Conservation (phyloP, 2,113 vertebrate species). For the Stegastes partitus region DNA sequence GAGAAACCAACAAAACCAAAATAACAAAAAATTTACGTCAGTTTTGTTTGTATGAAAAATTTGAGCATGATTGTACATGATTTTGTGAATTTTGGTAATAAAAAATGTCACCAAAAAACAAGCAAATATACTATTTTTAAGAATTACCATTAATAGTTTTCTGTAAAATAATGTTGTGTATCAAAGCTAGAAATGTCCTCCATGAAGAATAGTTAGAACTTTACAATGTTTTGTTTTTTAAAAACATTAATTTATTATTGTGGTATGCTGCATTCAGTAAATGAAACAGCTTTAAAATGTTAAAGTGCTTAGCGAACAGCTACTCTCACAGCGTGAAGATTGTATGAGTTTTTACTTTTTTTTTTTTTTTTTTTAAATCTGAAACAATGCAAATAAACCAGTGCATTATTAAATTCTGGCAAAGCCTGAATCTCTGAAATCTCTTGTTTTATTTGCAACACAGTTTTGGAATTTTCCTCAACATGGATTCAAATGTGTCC, state of each 20-base stretch:
- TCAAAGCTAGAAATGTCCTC: too few species aligned
- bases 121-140: background rate
- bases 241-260: too few species aligned
- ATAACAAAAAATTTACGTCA: background rate
- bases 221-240: too few species aligned
- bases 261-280: too few species aligned
- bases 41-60: background rate
- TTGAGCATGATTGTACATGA: background rate
- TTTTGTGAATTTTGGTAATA: background rate
- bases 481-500: background rate
- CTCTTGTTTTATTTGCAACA: slow-evolving; percentile 17
- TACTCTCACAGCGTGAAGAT: background rate
- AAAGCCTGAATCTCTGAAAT: slow-evolving; percentile 19
- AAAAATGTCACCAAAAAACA: background rate
- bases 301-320: background rate
- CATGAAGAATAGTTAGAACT: too few species aligned
- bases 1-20: background rate
- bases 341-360: background rate
- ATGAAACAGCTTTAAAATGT: too few species aligned
- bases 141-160: too few species aligned
- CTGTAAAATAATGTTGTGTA: too few species aligned
- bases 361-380: too few species aligned
- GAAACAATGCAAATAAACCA: slow-evolving; percentile 41
- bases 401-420: slow-evolving; percentile 20
- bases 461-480: slow-evolving; percentile 17